A percentile compares a stretch with the other conserved stretches of the same genome.
Conservation (phyloP, 2,888 invertebrate species). For the Eugnorisma glareosa region DNA sequence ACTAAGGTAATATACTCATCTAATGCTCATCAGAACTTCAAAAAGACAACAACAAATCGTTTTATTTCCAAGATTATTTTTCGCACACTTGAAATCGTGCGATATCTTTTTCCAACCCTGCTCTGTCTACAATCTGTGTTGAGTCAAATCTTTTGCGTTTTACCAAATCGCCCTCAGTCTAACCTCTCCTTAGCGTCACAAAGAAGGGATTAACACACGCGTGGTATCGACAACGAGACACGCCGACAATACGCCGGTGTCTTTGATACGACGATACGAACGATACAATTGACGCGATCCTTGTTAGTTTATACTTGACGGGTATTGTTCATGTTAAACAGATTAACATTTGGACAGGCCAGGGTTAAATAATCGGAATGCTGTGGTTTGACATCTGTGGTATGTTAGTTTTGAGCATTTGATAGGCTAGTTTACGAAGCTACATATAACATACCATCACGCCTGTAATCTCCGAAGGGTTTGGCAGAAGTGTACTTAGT, state of each 20-base stretch:
- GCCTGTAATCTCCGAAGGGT: neutral
- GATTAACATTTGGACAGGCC: slow-evolving; percentile 58
- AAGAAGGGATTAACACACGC: slow-evolving; percentile 72
- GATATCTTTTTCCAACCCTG: neutral
- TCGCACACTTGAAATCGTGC: neutral
- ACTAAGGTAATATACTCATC: too few species aligned
- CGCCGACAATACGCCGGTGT: slow-evolving; percentile 66
- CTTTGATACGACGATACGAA: slow-evolving; percentile 63
- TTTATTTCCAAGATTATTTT: neutral
- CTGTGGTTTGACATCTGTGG: slow-evolving; percentile 24
- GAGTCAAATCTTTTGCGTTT: neutral
- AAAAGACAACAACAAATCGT: neutral
- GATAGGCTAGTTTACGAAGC: neutral
- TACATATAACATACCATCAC: neutral
- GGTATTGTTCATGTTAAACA: slow-evolving; percentile 62
- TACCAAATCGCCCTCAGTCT: slow-evolving; percentile 46
- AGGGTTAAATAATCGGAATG: slow-evolving; percentile 32
- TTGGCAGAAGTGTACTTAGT: neutral
- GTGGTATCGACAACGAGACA: slow-evolving; percentile 65
- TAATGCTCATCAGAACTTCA: neutral
- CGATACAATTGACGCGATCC: slow-evolving; percentile 61
- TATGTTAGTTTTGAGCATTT: slow-evolving; percentile 10
- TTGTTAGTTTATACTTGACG: slow-evolving; percentile 69
- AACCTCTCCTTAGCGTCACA: slow-evolving; percentile 46
- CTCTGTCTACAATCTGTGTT: neutral